Evolutionary conservation across 2,888 invertebrate species (phyloP).

Genomic region (Loripinus fragilis): DNA sequence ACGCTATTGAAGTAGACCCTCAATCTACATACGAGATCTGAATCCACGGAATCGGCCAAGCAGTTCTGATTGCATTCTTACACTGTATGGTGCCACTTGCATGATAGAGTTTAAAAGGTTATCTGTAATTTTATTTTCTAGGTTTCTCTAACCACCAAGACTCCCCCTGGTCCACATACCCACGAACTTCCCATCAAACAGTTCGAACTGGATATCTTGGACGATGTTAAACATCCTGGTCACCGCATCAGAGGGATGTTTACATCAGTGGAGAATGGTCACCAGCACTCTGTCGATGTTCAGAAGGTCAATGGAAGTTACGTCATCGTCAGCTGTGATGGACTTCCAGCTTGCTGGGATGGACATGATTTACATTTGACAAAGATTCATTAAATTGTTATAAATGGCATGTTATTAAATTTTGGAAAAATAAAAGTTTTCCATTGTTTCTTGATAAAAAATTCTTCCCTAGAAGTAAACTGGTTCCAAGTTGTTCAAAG

Average conservation of each 20-base stretch:
- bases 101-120: too few relatives aligned
- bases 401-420: too few relatives aligned
- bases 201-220: constrained; percentile 52
- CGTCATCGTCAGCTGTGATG: constrained; percentile 60
- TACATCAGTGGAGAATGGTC: constrained; percentile 56
- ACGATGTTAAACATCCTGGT: constrained; percentile 39
- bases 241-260: constrained; percentile 45
- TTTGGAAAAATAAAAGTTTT: too few relatives aligned
- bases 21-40: too few relatives aligned
- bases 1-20: too few relatives aligned
- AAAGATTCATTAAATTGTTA: not conserved
- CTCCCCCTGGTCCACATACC: constrained; percentile 61
- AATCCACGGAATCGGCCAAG: too few relatives aligned
- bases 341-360: constrained; percentile 64
- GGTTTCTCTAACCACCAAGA: constrained; percentile 53
- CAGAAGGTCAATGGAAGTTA: constrained; percentile 37
- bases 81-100: too few relatives aligned
- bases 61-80: too few relatives aligned
- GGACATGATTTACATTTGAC: constrained; percentile 52
- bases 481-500: too few relatives aligned
- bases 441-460: too few relatives aligned
- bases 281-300: constrained; percentile 63
- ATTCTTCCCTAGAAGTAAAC: too few relatives aligned
- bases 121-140: too few relatives aligned
- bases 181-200: constrained; percentile 56